Base-by-base conservation (phyloP, 2,113 vertebrate genomes). In the Holacanthus passer region DNA sequence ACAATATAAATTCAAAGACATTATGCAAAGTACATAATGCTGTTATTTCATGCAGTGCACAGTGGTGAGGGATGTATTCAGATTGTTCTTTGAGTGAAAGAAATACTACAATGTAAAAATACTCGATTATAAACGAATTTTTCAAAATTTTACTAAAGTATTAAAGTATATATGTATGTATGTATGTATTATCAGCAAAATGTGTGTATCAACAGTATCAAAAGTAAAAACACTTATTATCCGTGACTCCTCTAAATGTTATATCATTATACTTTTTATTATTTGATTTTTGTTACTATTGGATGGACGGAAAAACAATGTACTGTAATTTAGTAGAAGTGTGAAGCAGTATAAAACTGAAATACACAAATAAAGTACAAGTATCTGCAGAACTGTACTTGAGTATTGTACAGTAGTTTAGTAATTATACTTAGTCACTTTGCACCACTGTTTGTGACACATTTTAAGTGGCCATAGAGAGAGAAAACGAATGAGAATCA, bases 11-110 rank as follows among this genome's bases (percentile, higher is more conserved):
- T 72, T 32, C 10, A 60, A 41, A 50, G 16, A 71, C 29, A 32
- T 64, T 37, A 19, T 63, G 20, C 32, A 43, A 55, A 75, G 66
- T 84, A 59, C 81, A 74, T 62, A 70, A 79, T 55, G 39, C n/a
- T 20, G 37, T 53, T 71, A 35, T 73, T 73, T 64, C 5, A 19
- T 70, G 73, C 64, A 2, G 17, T 70, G 73, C 68, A 27, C 71
- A 43, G 53, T 29, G 50, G 22, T 39, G 29, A 35, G 81, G 27
- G 27, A 47, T 53, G 8, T 31, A 29, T 67, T 62, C 27, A 48
- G 64, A 55, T 41, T 22, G 19, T 55, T 70, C 3, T 65, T 53
- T 53, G 17, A 63, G 20, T n/a, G 16, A 16, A 63, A 41, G 32
- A 22, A 62, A 39, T 3, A 39, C 4, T 4, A 62, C 4, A 37